Base-by-base conservation (phyloP, 2,888 invertebrate genomes). In the Pseudoips prasinana region DNA sequence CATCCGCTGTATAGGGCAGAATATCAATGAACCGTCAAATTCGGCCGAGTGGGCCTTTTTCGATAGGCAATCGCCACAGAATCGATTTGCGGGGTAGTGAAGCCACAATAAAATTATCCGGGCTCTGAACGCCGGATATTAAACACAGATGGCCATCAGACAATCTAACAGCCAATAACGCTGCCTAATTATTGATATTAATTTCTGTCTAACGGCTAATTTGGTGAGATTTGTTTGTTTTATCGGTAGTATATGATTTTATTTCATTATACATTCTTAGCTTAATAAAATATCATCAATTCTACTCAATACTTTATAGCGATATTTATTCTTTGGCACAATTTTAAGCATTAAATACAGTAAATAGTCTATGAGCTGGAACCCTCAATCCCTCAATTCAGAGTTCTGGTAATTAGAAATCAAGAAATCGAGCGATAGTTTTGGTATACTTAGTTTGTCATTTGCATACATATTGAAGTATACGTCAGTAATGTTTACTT, bases 391-490 rank as follows among this genome's bases (percentile, higher is more conserved):
- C n/a, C n/a, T n/a, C n/a, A n/a, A n/a, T n/a, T n/a, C n/a, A n/a
- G n/a, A n/a, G n/a, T n/a, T n/a, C n/a, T n/a, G n/a, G n/a, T n/a
- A n/a, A n/a, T n/a, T n/a, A n/a, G n/a, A n/a, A n/a, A n/a, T n/a
- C n/a, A n/a, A n/a, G n/a, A n/a, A n/a, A n/a, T n/a, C n/a, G n/a
- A n/a, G n/a, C n/a, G n/a, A n/a, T n/a, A n/a, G n/a, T n/a, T n/a
- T n/a, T n/a, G n/a, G n/a, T n/a, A n/a, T n/a, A n/a, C n/a, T 25
- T 38, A 46, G 39, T 36, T 50, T 49, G 64, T 65, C 72, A 83
- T 85, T 84, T 74, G 65, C 85, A 84, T 85, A 81, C 78, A 84
- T 72, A 84, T 83, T 83, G 80, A 74, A 69, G 56, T 62, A 59
- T 59, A 55, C 53, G 55, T 19, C 25, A 48, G 53, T 60, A 62